Base-by-base conservation (phyloP, 2,113 vertebrate species). In the Bufo bufo region DNA sequence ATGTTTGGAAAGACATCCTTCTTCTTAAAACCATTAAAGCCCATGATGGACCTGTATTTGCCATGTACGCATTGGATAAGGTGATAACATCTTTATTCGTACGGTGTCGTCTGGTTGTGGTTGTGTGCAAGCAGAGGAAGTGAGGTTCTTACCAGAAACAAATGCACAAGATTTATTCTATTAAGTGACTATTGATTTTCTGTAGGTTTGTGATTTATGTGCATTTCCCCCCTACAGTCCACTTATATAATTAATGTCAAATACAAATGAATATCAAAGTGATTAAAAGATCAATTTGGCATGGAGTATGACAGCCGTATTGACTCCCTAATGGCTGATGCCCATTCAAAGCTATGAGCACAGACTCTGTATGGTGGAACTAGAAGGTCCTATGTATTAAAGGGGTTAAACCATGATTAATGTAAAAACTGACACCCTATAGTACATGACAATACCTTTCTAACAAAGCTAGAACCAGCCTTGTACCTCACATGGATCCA, bases 41-140 rank as follows among this genome's bases (percentile, higher is more conserved):
- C 85, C 98, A 99, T 0, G 98, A 99, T 0, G 98, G 98, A 0
- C 98, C 98, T 1, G 97, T 99, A 75, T 99, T 99, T 91, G 95
- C 97, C 89, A 98, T 99, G 97, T 97, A 98, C 80, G 97, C 98
- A 0, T 89, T 99, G 91, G 98, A 99, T 93, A 99, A 99, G 97
- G 98, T 99, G 90, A 88, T 54, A 65, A 11, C n/a, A 54, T 77
- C 63, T 89, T 69, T 84, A 50, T 84, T 78, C 47, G 50, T 82
- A 71, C 43, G 16, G 49, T 83, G 19, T 83, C 63, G 13, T 83
- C 58, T 83, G 23, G 33, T 47, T 61, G 16, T 43, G 6, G 14
- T 16, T 83, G 19, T 83, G 8, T n/a, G 47, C 47, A 50, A 49
- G 59, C 45, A 20, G 19, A 19, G 19, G 11, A 45, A 43, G 9